Base-by-base conservation (phyloP, 2,888 invertebrate genomes). In the Sipha maydis region DNA sequence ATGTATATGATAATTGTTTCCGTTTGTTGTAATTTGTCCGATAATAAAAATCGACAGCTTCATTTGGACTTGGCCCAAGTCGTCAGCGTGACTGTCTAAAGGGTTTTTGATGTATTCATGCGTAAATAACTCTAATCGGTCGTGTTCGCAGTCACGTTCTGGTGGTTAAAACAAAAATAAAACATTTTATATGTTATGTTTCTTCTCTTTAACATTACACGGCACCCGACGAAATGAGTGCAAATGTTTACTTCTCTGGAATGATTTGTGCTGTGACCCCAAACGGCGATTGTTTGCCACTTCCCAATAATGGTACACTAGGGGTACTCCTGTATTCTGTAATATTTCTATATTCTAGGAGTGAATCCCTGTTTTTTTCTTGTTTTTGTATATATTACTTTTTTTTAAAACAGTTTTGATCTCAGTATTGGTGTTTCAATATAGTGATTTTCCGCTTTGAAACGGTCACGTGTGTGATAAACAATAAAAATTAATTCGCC, bases 31-130 rank as follows among this genome's bases (percentile, higher is more conserved):
- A 48, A 82, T 82, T 69, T 71, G 48, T 28, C 31, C 41, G 21
- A 69, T 21, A 75, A 8, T 75, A 56, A 61, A 61, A 61, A 84
- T 84, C 61, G 75, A 75, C 75, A 56, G 7, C n/a, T 75, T 11
- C 28, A 67, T 78, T 79, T 71, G 54, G 78, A 85, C 85, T 67
- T 69, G 77, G 69, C 69, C 71, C 85, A n/a, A 77, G 85, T 48
- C 69, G 69, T 69, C 85, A 28, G 54, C 78, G 71, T 78, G 48
- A 69, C 31, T 67, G 69, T 77, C 21, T 84, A 14, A 78, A 85
- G 71, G n/a, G 73, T 83, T 78, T 78, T 78, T 78, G 48, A 85
- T 78, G 77, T 85, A 78, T 85, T 78, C 85, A 85, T 48, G 69
- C 77, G 67, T 85, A 78, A 85, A 85, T 78, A 69, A 69, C 48